A percentile compares a stretch with the other conserved stretches of the same genome.
Conservation (phyloP, 2,113 vertebrate genomes). For the Syngnathus floridae region DNA sequence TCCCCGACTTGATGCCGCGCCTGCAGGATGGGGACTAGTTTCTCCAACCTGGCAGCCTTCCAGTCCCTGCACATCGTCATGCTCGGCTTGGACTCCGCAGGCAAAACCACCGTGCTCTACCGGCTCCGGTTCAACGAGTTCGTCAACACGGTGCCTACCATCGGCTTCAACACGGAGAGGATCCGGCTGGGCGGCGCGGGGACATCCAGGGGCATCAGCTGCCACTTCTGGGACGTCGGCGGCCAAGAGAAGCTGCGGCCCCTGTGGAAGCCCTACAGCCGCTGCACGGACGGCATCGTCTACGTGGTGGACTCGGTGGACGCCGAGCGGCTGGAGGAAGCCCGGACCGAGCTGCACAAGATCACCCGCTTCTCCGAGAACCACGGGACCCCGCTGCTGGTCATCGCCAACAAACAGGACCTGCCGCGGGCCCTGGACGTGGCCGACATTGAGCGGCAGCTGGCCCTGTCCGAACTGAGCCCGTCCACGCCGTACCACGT, state of each 20-base stretch:
- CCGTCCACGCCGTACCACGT: slow-evolving; percentile 88
- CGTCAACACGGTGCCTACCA: slow-evolving; percentile 95
- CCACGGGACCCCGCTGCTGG: slow-evolving; percentile 88
- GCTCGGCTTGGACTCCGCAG: slow-evolving; percentile 92
- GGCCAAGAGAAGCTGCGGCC: slow-evolving; percentile 94
- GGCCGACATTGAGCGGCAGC: slow-evolving; percentile 85
- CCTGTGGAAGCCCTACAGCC: slow-evolving; percentile 94
- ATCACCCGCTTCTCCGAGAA: slow-evolving; percentile 91
- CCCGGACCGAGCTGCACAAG: slow-evolving; percentile 90
- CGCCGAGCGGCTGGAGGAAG: slow-evolving; percentile 89
- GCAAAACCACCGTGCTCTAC: slow-evolving; percentile 94
- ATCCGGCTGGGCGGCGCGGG: slow-evolving; percentile 85
- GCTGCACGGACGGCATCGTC: slow-evolving; percentile 93
- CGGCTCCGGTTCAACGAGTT: slow-evolving; percentile 95
- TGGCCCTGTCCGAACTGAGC: slow-evolving; percentile 85
- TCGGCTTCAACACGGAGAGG: slow-evolving; percentile 94
- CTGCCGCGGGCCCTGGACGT: slow-evolving; percentile 87
- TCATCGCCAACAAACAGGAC: slow-evolving; percentile 98
- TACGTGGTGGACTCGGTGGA: slow-evolving; percentile 98
- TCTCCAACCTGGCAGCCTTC: slow-evolving; percentile 86
- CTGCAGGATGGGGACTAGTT: slow-evolving; percentile 83
- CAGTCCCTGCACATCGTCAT: slow-evolving; percentile 95
- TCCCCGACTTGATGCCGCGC: neutral
- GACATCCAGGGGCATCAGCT: slow-evolving; percentile 86
- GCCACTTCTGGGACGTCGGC: slow-evolving; percentile 96